Evolutionary conservation across 2,888 invertebrate species (phyloP), one percentile per base, ranked within the genome.

Genomic region (Acanthosepion pharaonis): DNA sequence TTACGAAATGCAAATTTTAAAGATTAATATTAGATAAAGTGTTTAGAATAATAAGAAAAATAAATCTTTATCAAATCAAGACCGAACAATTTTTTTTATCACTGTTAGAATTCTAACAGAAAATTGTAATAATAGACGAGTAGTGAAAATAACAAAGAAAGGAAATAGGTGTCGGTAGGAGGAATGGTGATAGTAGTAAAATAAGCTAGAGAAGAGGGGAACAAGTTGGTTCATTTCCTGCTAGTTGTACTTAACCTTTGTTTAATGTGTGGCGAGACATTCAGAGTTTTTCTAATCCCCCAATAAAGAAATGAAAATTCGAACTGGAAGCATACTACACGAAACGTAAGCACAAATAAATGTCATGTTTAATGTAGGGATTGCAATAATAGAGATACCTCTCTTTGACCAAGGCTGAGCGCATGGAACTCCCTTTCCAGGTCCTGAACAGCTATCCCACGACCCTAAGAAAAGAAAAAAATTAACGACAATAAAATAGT

Each of bases 361-460:
- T n/a, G 23, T 23, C 2, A 11, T 25, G 28, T 11, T n/a, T 18
- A 55, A 55, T 18, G 18, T 18, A 59, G 5, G 20, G 23, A 59
- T 2, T 5, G 20, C 5, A 59, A 20, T 20, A 5, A 49, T 28
- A 93, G 42, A 93, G 0, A 51, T 95, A 97, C 97, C 95, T 97
- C 96, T 93, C 96, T 95, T 53, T 49, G 49, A 28, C 96, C 96
- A 93, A 97, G 94, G 53, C 96, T 95, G 95, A 97, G 95, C 33
- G 96, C 96, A 95, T 97, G 97, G 94, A 97, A 97, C 91, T 97
- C 97, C 95, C 96, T 96, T 95, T 97, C 97, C 93, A 97, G 95
- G 51, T 97, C 97, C 94, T 96, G 96, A 11, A 97, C 97, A 93
- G 96, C 96, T 95, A 96, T 96, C 91, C 96, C 96, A 95, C 97